These are phyloP conservation scores for Schlechtendalia chinensis DNA, from an alignment of 1,140 invertebrate species.

Conservation along the genomic window DNA sequence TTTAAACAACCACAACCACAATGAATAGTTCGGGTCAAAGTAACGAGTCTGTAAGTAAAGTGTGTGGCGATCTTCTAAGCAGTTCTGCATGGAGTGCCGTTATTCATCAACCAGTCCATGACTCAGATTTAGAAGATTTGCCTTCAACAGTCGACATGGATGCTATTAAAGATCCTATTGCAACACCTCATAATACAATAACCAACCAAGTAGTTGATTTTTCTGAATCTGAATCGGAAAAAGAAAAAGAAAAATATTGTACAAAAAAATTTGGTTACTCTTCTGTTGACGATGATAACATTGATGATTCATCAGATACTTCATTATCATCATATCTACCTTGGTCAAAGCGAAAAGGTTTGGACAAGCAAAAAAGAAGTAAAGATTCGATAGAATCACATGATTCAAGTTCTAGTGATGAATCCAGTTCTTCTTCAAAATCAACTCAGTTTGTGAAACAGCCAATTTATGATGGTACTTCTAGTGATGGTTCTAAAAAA, in stretches of 20 bases:
- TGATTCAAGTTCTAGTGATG: conserved; percentile 44
- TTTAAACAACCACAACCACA: conserved; percentile 23
- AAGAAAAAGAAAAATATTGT: conserved; percentile 51
- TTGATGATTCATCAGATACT: conserved; percentile 43
- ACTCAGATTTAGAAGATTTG: conserved; percentile 57
- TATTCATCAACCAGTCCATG: conserved; percentile 56
- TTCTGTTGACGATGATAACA: conserved; percentile 46
- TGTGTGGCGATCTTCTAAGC: conserved; percentile 53
- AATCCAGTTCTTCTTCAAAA: conserved; percentile 44
- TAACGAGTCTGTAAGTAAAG: conserved; percentile 46
- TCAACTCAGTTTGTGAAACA: conserved; percentile 27
- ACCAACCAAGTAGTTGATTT: conserved; percentile 49
- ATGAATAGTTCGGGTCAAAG: conserved; percentile 47
- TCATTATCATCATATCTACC: conserved; percentile 41
- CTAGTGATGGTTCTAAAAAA: conserved; percentile 44
- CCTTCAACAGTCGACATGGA: conserved; percentile 59
- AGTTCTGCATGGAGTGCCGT: conserved; percentile 57
- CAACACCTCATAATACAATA: conserved; percentile 46
- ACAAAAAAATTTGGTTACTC: conserved; percentile 44
- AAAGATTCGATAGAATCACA: conserved; percentile 38
- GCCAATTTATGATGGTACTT: conserved; percentile 13
- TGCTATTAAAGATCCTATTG: conserved; percentile 56
- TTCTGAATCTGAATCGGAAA: conserved; percentile 52
- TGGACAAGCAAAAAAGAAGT: conserved; percentile 35
- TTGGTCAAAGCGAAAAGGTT: conserved; percentile 37